Evolutionary conservation across 2,797 vertebrate species (phyloP).

Genomic region (Melanotaenia parkinsoni): DNA sequence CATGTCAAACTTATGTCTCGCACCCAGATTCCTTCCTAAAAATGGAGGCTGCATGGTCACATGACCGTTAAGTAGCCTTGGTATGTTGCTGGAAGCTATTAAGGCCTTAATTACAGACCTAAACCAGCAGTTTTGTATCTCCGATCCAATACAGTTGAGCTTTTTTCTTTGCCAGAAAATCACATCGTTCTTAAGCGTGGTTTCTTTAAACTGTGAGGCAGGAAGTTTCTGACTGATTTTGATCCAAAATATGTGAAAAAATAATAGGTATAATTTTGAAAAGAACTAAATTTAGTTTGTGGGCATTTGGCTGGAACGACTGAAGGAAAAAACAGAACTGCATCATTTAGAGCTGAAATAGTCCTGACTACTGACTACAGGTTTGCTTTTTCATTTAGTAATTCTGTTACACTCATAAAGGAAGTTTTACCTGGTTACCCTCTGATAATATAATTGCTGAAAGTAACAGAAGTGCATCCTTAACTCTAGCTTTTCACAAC

Average conservation of each 20-base stretch:
- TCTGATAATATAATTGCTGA: background rate
- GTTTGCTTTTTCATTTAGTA: background rate
- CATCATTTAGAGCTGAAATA: background rate
- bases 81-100: slow-evolving; percentile 57
- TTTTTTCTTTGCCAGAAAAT: slow-evolving; percentile 53
- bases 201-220: slow-evolving; percentile 20
- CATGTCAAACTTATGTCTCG: slow-evolving; percentile 33
- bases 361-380: too few relatives aligned
- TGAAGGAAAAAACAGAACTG: background rate
- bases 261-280: slow-evolving; percentile 23
- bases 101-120: slow-evolving; percentile 56
- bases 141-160: slow-evolving; percentile 23
- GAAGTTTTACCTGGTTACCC: too few relatives aligned
- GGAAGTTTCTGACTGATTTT: slow-evolving; percentile 16
- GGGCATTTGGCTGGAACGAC: slow-evolving; percentile 7
- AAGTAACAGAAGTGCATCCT: background rate
- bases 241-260: slow-evolving; percentile 29
- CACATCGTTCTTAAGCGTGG: slow-evolving; percentile 20
- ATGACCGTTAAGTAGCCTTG: slow-evolving; percentile 35
- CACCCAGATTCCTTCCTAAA: slow-evolving; percentile 48
- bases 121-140: slow-evolving; percentile 18
- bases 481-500: background rate
- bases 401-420: too few relatives aligned
- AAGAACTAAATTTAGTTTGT: background rate
- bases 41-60: slow-evolving; percentile 41